Evolutionary conservation across 2,888 invertebrate genomes (phyloP).

Genomic region (Agriopis marginaria): DNA sequence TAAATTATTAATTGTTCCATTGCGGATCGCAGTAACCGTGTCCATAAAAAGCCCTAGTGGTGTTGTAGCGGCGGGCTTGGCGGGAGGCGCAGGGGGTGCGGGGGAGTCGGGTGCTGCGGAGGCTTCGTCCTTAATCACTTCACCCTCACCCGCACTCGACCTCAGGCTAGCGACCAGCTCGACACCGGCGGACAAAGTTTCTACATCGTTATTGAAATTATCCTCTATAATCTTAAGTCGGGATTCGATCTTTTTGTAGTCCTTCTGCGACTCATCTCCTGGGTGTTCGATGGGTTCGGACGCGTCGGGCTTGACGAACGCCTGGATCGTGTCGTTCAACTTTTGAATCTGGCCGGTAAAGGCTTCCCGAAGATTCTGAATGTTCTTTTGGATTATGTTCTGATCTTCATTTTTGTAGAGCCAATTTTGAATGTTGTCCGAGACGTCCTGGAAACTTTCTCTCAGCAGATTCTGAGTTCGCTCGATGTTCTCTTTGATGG

Average conservation of each 20-base stretch:
- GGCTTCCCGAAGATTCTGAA: slow-evolving; percentile 62
- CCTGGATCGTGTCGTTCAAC: slow-evolving; percentile 65
- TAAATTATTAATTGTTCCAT: neutral
- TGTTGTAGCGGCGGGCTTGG: neutral
- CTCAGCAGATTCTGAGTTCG: slow-evolving; percentile 58
- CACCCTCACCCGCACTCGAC: slow-evolving; percentile 52
- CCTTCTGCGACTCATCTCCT: slow-evolving; percentile 44
- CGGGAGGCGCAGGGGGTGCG: neutral
- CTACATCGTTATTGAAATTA: slow-evolving; percentile 66
- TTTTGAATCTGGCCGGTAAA: slow-evolving; percentile 67
- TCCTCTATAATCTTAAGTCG: slow-evolving; percentile 60
- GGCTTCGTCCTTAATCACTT: slow-evolving; percentile 30
- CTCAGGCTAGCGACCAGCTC: slow-evolving; percentile 59
- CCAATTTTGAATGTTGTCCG: slow-evolving; percentile 65
- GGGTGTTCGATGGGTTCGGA: slow-evolving; percentile 31
- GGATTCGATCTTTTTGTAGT: slow-evolving; percentile 55
- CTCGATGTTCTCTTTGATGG: slow-evolving; percentile 63
- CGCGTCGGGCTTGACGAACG: slow-evolving; percentile 40
- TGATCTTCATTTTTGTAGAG: slow-evolving; percentile 62
- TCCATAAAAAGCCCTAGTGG: neutral
- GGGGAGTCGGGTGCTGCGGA: slow-evolving; percentile 8
- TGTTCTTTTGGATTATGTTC: slow-evolving; percentile 62
- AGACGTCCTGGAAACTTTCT: slow-evolving; percentile 63
- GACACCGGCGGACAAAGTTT: slow-evolving; percentile 65
- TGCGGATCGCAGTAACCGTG: neutral